Evolutionary conservation across 2,113 vertebrate species (phyloP), one percentile per base, ranked within the genome.

Genomic region (Procavia capensis): DNA sequence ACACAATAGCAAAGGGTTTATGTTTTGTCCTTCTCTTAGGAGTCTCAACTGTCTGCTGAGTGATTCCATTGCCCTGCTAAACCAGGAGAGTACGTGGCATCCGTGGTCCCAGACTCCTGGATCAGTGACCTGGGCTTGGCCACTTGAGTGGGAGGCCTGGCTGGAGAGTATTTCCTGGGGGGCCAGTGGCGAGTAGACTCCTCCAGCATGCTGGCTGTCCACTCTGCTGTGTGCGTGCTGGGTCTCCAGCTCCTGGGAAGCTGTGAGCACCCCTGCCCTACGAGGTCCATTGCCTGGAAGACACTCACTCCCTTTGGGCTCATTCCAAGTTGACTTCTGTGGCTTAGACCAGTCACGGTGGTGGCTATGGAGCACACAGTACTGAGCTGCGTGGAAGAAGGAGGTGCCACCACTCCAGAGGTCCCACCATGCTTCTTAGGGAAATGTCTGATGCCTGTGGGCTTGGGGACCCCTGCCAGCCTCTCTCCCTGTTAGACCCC

Each of bases 371-470:
- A 50, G 43, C 34, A 2, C 5, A 20, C 6, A 20, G 86, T 9
- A 39, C 22, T 72, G 36, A 6, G 8, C 59, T 0, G 0, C 3
- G 6, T 9, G 13, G 75, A 45, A 43, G 75, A 45, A 43, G 47
- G 70, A 27, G 34, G 14, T 31, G 45, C 47, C 14, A 24, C 10
- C 6, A 61, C 36, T 5, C 0, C 0, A 29, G 41, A 25, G 0
- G 1, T n/a, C n/a, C 19, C 5, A 9, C 47, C 27, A 1, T 0
- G 20, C 36, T 25, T 45, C 43, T 63, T 6, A 20, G 39, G 34
- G 72, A 27, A 47, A 76, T 31, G 10, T 72, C 43, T 5, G 31
- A 25, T 3, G 17, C 59, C 25, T 17, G 20, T 29, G n/a, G 59
- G 36, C 57, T 61, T 50, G 3, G 20, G 1, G 81, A 34, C 25